Percentiles rank a stretch among this genome's conserved stretches.
phyloP scores from a whole-genome alignment of 2,797 vertebrate species.

The Phataginus tetradactyla region DNA sequence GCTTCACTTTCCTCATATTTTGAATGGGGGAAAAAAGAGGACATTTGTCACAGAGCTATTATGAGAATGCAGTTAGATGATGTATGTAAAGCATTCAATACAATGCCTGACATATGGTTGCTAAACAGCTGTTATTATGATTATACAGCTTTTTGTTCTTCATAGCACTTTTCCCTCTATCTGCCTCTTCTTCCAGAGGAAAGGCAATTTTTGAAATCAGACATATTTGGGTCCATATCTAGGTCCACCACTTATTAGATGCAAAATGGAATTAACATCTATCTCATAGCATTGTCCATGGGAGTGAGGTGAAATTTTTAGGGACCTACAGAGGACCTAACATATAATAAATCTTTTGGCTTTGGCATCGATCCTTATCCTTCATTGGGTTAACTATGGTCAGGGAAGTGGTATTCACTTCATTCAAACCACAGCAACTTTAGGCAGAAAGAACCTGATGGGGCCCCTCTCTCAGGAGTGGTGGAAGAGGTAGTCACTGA shows the following conservation, averaged over 20 bases:
- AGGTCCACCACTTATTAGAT: neutral
- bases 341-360: neutral
- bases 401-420: neutral
- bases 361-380: neutral
- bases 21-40: neutral
- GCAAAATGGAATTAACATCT: neutral
- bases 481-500: neutral
- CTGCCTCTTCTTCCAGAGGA: neutral
- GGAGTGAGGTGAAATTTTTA: neutral
- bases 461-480: neutral
- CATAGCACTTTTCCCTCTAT: neutral
- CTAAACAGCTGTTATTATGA: conserved; percentile 23
- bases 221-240: neutral
- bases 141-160: neutral
- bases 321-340: neutral
- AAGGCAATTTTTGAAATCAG: conserved; percentile 25
- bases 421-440: neutral
- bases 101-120: neutral
- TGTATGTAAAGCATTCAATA: neutral
- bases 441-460: neutral
- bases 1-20: conserved; percentile 30
- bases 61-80: neutral
- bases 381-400: neutral
- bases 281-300: neutral
- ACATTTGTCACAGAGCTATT: neutral